These are phyloP conservation scores for Drosophila burlai DNA, from an alignment of 1,140 invertebrate species.

Conservation along the genomic window DNA sequence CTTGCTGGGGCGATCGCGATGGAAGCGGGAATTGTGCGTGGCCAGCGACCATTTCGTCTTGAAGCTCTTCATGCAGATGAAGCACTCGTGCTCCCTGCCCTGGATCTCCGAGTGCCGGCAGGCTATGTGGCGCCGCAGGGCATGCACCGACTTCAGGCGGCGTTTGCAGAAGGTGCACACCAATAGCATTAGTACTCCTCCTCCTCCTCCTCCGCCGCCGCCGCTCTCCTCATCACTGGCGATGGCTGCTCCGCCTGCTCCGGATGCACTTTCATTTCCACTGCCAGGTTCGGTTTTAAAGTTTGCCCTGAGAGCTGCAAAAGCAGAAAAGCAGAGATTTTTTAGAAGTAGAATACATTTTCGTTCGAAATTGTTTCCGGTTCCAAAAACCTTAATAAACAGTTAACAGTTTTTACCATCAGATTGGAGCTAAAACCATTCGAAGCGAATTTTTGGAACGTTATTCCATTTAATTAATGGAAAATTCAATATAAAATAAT, in stretches of 20 bases:
- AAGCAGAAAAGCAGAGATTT: background rate
- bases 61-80: constrained; percentile 78
- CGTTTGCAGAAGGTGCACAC: constrained; percentile 74
- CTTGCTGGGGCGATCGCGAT: constrained; percentile 68
- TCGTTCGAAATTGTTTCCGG: background rate
- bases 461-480: background rate
- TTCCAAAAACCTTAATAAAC: too few relatives aligned
- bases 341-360: background rate
- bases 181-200: constrained; percentile 10
- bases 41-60: constrained; percentile 85
- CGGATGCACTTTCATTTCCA: too few relatives aligned
- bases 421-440: background rate
- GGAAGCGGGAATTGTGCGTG: constrained; percentile 83
- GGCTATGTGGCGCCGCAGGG: constrained; percentile 72
- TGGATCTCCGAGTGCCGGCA: constrained; percentile 78
- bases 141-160: constrained; percentile 74
- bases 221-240: constrained; percentile 45
- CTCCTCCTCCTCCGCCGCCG: too few relatives aligned
- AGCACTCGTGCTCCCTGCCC: constrained; percentile 74
- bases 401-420: background rate
- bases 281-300: background rate
- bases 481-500: background rate
- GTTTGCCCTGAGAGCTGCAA: background rate
- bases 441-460: too few relatives aligned
- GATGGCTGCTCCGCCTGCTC: background rate